Percentiles rank a stretch among this genome's conserved stretches.
Evolutionary conservation across 2,888 invertebrate genomes (phyloP).

Genomic region (Exephanes ischioxanthus): DNA sequence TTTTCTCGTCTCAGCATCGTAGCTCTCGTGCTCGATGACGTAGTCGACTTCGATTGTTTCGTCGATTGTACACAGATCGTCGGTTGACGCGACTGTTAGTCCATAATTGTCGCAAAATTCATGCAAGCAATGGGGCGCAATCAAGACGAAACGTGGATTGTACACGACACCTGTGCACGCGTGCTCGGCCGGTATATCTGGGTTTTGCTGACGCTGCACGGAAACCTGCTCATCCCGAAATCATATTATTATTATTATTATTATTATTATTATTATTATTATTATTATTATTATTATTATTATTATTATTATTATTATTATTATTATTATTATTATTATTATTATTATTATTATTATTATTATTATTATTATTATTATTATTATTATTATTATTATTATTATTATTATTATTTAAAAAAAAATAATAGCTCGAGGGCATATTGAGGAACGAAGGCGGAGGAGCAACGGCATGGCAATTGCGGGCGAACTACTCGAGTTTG

Average conservation of each 20-base stretch:
- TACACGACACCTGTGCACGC: constrained; percentile 62
- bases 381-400: no score
- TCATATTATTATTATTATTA: background rate
- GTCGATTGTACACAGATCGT: constrained; percentile 55
- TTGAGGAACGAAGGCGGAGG: no score
- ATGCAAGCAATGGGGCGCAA: constrained; percentile 64
- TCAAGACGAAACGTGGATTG: constrained; percentile 59
- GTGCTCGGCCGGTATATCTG: constrained; percentile 51
- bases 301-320: no score
- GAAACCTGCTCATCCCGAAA: constrained; percentile 52
- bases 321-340: no score
- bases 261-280: no score
- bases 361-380: no score
- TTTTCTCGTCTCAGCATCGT: constrained; percentile 54
- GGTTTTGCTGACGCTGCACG: constrained; percentile 55
- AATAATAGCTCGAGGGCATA: no score
- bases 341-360: no score
- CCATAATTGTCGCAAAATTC: constrained; percentile 58
- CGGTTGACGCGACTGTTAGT: constrained; percentile 58
- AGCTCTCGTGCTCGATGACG: constrained; percentile 64
- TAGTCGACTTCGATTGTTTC: constrained; percentile 60
- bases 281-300: no score
- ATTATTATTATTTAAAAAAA: no score
- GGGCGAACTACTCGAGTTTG: no score
- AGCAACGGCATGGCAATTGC: no score